Base-by-base conservation (phyloP, 2,888 invertebrate species). In the Tortricodes alternella region DNA sequence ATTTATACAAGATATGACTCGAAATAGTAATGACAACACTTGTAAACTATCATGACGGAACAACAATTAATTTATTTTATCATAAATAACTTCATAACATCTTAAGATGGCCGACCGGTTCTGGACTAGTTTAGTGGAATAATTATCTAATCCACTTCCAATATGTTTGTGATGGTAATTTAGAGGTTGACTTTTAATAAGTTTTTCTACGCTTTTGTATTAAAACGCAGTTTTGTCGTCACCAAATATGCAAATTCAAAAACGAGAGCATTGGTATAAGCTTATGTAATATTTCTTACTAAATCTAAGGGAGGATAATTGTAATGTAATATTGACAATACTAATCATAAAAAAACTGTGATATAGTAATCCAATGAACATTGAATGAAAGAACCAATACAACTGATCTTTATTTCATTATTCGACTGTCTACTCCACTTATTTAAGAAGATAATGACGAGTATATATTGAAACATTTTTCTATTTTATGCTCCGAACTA, bases 51-150 rank as follows among this genome's bases (percentile, higher is more conserved):
- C 5, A 41, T 24, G 41, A 24, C 15, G 8, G 23, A 39, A 6
- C 9, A 5, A 41, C 9, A 16, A 24, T 9, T 15, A 4, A 41
- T 15, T 9, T 24, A 24, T 41, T 16, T 24, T 41, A 21, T 13
- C 24, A 15, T 9, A 15, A 41, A 24, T 41, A 15, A 41, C 23
- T 15, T 41, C 41, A 18, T 37, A 37, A 9, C 24, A 15, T 1
- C 13, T 9, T 11, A 23, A 41, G 24, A 41, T 41, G 41, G 24
- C 24, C 9, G 24, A 24, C 41, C 44, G 27, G 44, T 29, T 27
- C n/a, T 4, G 5, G 29, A 44, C 44, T 44, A 44, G 44, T 44
- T 44, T 41, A 41, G 9, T 27, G 24, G 15, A 44, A 18, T 18
- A 29, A n/a, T 29, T 11, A 43, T 27, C 16, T 11, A 8, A 29